These are phyloP conservation scores for Elegia similella DNA, from an alignment of 2,888 invertebrate species.

Conservation along the genomic window DNA sequence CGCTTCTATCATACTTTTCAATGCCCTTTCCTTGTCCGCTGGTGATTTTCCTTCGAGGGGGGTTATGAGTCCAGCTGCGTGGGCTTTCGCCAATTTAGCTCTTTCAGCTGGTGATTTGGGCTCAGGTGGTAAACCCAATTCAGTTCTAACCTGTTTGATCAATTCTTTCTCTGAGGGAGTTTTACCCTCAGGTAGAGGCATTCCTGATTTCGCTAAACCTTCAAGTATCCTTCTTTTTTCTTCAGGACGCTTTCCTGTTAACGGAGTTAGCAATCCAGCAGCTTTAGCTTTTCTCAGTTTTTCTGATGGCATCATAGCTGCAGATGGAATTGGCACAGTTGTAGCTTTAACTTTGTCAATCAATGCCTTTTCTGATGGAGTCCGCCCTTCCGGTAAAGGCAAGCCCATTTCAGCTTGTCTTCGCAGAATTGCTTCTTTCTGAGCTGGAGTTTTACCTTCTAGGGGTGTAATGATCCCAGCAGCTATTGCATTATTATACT, in stretches of 20 bases:
- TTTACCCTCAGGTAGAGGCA: constrained; percentile 34
- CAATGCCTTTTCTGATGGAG: constrained; percentile 32
- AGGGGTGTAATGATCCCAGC: constrained; percentile 34
- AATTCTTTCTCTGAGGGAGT: constrained; percentile 33
- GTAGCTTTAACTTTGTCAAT: constrained; percentile 26
- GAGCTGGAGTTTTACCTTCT: constrained; percentile 33
- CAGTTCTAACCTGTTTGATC: constrained; percentile 30
- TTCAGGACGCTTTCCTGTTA: constrained; percentile 36
- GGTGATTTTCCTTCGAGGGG: constrained; percentile 35
- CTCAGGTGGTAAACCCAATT: constrained; percentile 34
- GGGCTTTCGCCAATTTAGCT: constrained; percentile 26
- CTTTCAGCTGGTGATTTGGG: constrained; percentile 31
- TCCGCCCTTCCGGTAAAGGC: constrained; percentile 31
- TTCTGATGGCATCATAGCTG: constrained; percentile 15
- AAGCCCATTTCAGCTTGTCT: constrained; percentile 34
- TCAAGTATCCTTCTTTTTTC: constrained; percentile 41
- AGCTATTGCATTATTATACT: constrained; percentile 31
- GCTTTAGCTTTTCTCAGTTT: constrained; percentile 31
- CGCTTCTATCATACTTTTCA: constrained; percentile 26
- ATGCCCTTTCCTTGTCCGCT: constrained; percentile 33
- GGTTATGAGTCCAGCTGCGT: constrained; percentile 32
- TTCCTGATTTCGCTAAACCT: constrained; percentile 29
- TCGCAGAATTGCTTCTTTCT: constrained; percentile 22
- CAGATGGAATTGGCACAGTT: background rate
- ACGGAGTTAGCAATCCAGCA: constrained; percentile 32